Evolutionary conservation across 2,888 invertebrate species (phyloP), one percentile per base, ranked within the genome.

Genomic region (Stenodema calcarata): DNA sequence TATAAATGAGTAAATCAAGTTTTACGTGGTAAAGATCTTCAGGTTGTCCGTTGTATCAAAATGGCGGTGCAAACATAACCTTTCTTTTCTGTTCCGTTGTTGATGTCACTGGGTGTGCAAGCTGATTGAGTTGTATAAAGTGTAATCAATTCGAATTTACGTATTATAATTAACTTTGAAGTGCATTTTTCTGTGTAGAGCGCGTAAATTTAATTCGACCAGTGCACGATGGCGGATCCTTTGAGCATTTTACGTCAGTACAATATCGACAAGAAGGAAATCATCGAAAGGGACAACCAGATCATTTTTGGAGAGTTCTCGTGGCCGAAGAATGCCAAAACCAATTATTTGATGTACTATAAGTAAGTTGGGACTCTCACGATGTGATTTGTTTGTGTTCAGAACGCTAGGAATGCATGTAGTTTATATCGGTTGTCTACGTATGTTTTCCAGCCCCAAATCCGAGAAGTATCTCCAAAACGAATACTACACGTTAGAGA

Each of bases 301-400:
- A 98, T 99, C 89, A 98, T 99, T 91, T 99, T 99, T 91, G 99
- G 99, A 11, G 99, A 99, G 92, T 98, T 99, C 92, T 99, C 99
- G 1, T 99, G 99, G 98, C 98, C 98, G 0, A 99, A 98, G 93
- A 97, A 95, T 94, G 98, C 98, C 6, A 98, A 98, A 92, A 99
- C 99, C 0, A 99, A 99, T 91, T 99, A 98, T 91, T 94, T 98
- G 90, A 96, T 97, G 93, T 99, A 96, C 93, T n/a, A 73, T 7
- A 98, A 98, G 98, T 99, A 93, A 95, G 96, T 94, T 89, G 12
- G 44, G 9, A 41, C 9, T 87, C 41, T 2, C 79, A 18, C 2
- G 73, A 16, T 87, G 18, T 9, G 18, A 23, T 23, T 7, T 14
- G 73, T 6, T 23, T 0, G 16, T 1, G 23, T 70, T 30, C 6